Base-by-base conservation (phyloP, 2,113 vertebrate species). In the Hippotragus niger region DNA sequence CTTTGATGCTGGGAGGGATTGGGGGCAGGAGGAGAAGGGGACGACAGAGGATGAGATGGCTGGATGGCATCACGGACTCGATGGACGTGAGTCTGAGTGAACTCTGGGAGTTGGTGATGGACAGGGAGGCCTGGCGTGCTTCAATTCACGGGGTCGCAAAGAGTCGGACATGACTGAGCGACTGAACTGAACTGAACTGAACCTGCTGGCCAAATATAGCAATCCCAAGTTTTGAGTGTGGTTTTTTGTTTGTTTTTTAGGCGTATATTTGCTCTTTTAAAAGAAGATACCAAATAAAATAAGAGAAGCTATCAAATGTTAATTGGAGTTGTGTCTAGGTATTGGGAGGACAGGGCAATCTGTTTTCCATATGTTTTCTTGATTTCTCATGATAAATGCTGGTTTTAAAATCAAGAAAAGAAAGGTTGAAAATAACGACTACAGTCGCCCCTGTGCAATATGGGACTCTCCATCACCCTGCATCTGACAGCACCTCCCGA, bases 401-500 rank as follows among this genome's bases (percentile, higher is more conserved):
- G 50, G 43, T 25, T 67, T 95, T 84, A 74, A 74, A 55, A 40
- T 60, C 40, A 33, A 85, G 96, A 43, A 33, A 67, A 47, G 14
- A 78, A 80, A 74, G 52, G 45, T 52, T 16, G 33, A 40, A 91
- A 55, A 45, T 47, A 85, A 31, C 31, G 0, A 17, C 36, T 19
- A 25, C 8, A 11, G 19, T 31, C 1, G 8, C 71, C 57, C 55
- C 8, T 16, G 13, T 6, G 16, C 57, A 21, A 1, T 14, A 1
- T 0, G 0, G 45, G 17, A 0, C 36, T 12, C 83, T 6, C 29
- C 17, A 29, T 21, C 74, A 33, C 23, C 84, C 33, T 4, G 13
- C 36, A 1, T 80, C 45, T 5, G 45, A 2, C 2, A 5, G 4
- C 0, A 3, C 88, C 14, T 2, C 11, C 36, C 13, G 0, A 15